Conservation (phyloP, 2,888 invertebrate species). For the Achlya flavicornis region DNA sequence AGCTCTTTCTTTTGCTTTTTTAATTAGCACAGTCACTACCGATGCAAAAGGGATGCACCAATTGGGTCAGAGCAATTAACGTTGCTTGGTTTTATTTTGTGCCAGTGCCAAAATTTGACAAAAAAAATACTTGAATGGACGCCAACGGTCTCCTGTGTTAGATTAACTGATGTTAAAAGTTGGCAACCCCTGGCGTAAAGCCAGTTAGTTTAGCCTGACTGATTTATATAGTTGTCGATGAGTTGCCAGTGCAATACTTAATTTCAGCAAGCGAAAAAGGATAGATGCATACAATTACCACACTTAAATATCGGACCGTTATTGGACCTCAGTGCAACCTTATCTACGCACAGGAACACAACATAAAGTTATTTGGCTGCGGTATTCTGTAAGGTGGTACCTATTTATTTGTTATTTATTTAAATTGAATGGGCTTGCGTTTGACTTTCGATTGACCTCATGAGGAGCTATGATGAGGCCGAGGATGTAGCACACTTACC, state of each 20-base stretch:
- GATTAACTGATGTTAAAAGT: constrained; percentile 77
- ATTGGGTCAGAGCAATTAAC: constrained; percentile 70
- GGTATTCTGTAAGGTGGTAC: too few relatives aligned
- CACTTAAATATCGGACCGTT: background rate
- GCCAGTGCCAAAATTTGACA: constrained; percentile 68
- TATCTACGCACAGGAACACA: too few relatives aligned
- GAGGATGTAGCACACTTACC: too few relatives aligned
- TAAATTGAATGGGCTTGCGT: too few relatives aligned
- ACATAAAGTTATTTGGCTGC: too few relatives aligned
- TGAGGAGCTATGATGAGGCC: too few relatives aligned
- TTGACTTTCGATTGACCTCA: too few relatives aligned
- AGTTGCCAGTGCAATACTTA: constrained; percentile 12
- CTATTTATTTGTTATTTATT: too few relatives aligned
- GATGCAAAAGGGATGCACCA: constrained; percentile 51
- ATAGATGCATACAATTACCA: background rate
- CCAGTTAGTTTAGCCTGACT: constrained; percentile 49
- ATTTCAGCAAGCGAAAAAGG: constrained; percentile 13
- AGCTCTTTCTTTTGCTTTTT: constrained; percentile 41
- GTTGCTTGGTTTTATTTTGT: constrained; percentile 66
- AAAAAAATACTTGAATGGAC: constrained; percentile 63
- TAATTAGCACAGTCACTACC: constrained; percentile 48
- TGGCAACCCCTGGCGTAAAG: constrained; percentile 54
- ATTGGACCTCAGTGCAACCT: too few relatives aligned
- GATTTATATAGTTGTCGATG: constrained; percentile 51
- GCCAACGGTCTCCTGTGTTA: constrained; percentile 66